Evolutionary conservation across 2,113 vertebrate genomes (phyloP).

Genomic region (Brachypodius melanocephalos): DNA sequence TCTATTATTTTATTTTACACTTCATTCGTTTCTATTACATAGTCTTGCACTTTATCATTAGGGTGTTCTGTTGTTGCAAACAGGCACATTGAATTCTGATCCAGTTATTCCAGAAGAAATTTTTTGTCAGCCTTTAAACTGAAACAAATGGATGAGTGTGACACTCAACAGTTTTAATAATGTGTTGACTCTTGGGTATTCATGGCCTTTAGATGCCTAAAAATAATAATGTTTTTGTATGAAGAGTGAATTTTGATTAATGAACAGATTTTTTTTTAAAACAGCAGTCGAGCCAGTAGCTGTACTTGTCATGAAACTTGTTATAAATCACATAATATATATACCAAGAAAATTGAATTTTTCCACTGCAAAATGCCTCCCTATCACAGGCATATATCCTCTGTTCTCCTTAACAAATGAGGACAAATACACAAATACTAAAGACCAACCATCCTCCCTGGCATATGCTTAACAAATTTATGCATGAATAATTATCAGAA

Average conservation of each 20-base stretch:
- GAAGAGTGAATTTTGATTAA: conserved; percentile 79
- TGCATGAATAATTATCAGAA: neutral
- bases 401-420: neutral
- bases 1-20: conserved; percentile 73
- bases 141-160: conserved; percentile 63
- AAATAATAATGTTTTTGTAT: conserved; percentile 78
- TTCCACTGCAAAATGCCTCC: neutral
- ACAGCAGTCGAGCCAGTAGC: conserved; percentile 57
- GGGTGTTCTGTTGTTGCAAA: conserved; percentile 53
- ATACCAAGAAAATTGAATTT: neutral
- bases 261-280: conserved; percentile 74
- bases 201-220: conserved; percentile 76
- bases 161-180: conserved; percentile 69
- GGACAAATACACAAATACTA: neutral
- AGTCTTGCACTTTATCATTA: conserved; percentile 66
- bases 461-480: neutral
- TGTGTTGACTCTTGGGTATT: conserved; percentile 69
- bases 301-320: conserved; percentile 71
- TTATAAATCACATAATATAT: conserved; percentile 68
- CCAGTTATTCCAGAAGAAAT: conserved; percentile 40
- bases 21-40: conserved; percentile 71
- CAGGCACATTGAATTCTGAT: conserved; percentile 42
- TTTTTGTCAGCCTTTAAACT: conserved; percentile 60
- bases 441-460: neutral
- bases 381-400: neutral